These are phyloP conservation scores for Nothocercus julius DNA, from an alignment of 2,113 vertebrate species.

Conservation along the genomic window DNA sequence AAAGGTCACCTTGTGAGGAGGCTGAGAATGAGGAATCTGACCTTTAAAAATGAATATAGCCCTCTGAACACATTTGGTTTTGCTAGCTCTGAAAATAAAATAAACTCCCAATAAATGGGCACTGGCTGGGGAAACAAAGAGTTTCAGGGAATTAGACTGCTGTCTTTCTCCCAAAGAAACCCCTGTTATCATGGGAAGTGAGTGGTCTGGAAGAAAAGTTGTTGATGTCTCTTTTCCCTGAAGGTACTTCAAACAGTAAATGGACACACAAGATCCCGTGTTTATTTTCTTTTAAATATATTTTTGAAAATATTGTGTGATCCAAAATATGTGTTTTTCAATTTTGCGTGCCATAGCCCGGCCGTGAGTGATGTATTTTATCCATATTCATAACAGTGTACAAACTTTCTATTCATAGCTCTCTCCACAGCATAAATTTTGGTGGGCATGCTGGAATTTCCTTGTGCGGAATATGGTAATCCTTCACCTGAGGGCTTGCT, in stretches of 20 bases:
- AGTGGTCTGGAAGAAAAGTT: conserved; percentile 72
- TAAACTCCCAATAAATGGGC: background rate
- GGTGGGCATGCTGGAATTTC: conserved; percentile 78
- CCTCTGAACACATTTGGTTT: background rate
- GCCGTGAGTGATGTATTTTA: conserved; percentile 81
- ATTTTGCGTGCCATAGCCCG: conserved; percentile 62
- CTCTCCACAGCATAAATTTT: conserved; percentile 73
- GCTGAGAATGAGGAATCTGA: background rate
- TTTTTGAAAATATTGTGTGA: conserved; percentile 78
- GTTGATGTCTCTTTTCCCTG: conserved; percentile 70
- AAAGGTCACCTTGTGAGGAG: background rate
- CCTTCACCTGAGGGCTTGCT: conserved; percentile 78
- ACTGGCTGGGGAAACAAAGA: conserved; percentile 2
- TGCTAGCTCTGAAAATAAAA: background rate
- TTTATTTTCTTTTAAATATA: conserved; percentile 81
- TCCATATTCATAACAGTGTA: conserved; percentile 82
- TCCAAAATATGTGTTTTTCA: conserved; percentile 81
- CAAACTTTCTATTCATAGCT: conserved; percentile 87
- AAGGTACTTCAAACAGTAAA: conserved; percentile 72
- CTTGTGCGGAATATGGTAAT: conserved; percentile 76
- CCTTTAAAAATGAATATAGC: background rate
- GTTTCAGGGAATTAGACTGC: background rate
- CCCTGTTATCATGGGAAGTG: conserved; percentile 45
- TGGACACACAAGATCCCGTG: conserved; percentile 67
- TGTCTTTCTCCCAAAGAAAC: conserved; percentile 22